Percentiles rank a stretch among this genome's conserved stretches.
Conservation (phyloP, 2,888 invertebrate species). For the Vannuccia rotundouncinata region DNA sequence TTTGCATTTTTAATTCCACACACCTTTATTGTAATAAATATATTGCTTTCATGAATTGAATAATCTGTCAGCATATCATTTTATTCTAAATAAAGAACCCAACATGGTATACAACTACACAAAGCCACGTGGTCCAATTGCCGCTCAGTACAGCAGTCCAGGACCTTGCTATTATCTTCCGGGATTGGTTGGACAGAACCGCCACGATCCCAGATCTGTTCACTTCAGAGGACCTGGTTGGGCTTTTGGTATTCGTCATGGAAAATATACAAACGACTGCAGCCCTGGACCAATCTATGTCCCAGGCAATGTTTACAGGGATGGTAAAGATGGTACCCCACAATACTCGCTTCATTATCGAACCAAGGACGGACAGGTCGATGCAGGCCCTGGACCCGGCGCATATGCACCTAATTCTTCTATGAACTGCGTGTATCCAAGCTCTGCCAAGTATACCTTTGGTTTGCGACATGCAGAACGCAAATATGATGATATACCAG, state of each 20-base stretch:
- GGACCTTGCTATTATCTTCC: slow-evolving; percentile 47
- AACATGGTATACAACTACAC: slow-evolving; percentile 45
- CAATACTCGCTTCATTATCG: slow-evolving; percentile 51
- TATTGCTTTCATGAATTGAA: too few species aligned
- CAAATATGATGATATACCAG: slow-evolving; percentile 52
- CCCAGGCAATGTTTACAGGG: slow-evolving; percentile 46
- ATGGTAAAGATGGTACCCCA: slow-evolving; percentile 51
- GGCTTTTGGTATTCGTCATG: slow-evolving; percentile 44
- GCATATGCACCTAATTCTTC: slow-evolving; percentile 50
- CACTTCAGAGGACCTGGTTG: slow-evolving; percentile 44
- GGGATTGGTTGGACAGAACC: slow-evolving; percentile 43
- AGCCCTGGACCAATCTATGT: slow-evolving; percentile 41
- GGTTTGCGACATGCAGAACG: slow-evolving; percentile 48
- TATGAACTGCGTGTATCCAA: slow-evolving; percentile 46
- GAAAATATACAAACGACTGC: slow-evolving; percentile 42
- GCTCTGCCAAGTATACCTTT: slow-evolving; percentile 50
- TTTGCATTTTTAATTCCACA: too few species aligned
- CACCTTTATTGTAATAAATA: too few species aligned
- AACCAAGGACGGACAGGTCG: slow-evolving; percentile 43
- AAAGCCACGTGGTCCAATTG: slow-evolving; percentile 45
- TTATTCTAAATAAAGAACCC: background rate
- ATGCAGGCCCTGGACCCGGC: slow-evolving; percentile 53
- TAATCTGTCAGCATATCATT: background rate
- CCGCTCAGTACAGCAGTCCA: slow-evolving; percentile 46
- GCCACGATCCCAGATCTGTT: slow-evolving; percentile 45